Base-by-base conservation (phyloP, 1,140 invertebrate species). In the Drosophila guanche region DNA sequence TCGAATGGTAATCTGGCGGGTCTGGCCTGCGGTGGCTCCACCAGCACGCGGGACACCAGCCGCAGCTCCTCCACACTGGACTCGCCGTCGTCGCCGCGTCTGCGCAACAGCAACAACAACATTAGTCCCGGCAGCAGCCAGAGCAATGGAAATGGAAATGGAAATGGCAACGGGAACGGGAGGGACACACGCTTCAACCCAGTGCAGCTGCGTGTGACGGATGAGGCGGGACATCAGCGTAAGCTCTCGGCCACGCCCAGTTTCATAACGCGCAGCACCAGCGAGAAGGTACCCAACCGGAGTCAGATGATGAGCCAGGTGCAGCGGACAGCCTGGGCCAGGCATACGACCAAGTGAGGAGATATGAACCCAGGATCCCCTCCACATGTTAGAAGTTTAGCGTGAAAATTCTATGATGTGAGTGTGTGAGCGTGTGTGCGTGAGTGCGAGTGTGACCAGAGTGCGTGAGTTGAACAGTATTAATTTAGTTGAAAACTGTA, bases 291-390 rank as follows among this genome's bases (percentile, higher is more conserved):
- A 46, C 95, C 96, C 1, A 95, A 96, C 76, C 93, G 95, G 41
- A 97, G 95, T 88, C 96, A 97, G 88, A 92, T 96, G 71, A 96
- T 97, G 95, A 94, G 94, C n/a, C 95, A 96, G 77, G 94, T 97
- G 56, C 95, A 95, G 78, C 93, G 96, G 56, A 94, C 95, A 0
- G 94, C 94, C 33, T 97, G 96, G 96, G 96, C 96, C 1, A 92
- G 96, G 76, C 96, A 97, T 83, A 97, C 96, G 1, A 97, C 96
- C 12, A 97, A 97, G 92, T 97, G 94, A 76, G 63, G 58, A n/a
- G n/a, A 51, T 56, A 37, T 16, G 72, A 47, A 81, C 45, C 45
- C 73, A 67, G 50, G 63, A 46, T 20, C 16, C 16, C 50, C 53
- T 70, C 16, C 16, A 20, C 16, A 59, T 55, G 55, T 55, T 56